Base-by-base conservation (phyloP, 2,113 vertebrate species). In the Aythya baeri region DNA sequence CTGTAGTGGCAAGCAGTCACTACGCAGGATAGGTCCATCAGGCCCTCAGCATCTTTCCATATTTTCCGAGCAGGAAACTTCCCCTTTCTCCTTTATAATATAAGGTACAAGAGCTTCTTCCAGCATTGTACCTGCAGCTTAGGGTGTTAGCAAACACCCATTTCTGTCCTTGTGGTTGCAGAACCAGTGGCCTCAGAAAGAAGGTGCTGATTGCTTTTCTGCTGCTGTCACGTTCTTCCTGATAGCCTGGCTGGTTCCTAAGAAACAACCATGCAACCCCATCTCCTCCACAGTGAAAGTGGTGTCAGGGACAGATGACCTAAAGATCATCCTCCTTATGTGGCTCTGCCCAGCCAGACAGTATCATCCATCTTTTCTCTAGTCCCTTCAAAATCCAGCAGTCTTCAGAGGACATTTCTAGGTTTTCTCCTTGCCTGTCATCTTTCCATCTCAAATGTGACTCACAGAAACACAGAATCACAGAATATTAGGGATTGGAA, bases 1-100 rank as follows among this genome's bases (percentile, higher is more conserved):
- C 12, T 44, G 5, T 44, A 31, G 68, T 44, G 41, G 67, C 0
- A 2, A 63, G 34, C 3, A 1, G 21, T 36, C 4, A 6, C 36
- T 80, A 65, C 13, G 2, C 17, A 11, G 27, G 32, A 59, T 2
- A 5, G 26, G 36, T 17, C 11, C 43, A 14, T 32, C 49, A 87
- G 49, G 8, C 25, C 34, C 87, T 31, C 44, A n/a, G 7, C 17
- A 36, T 58, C 65, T 25, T 84, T 13, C 32, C 81, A 22, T 36
- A 38, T 62, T 38, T 71, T 78, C 34, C 50, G 21, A 36, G 7
- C 27, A 49, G 36, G 15, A 31, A 38, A 49, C 34, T 20, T 38
- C 44, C 36, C 27, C 17, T 25, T 79, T 38, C 46, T 50, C 13
- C 21, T 26, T 11, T 52, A 52, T 26, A 23, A 52, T 25, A 52